Conservation (phyloP, 1,140 invertebrate species). For the Eupeodes corollae region DNA sequence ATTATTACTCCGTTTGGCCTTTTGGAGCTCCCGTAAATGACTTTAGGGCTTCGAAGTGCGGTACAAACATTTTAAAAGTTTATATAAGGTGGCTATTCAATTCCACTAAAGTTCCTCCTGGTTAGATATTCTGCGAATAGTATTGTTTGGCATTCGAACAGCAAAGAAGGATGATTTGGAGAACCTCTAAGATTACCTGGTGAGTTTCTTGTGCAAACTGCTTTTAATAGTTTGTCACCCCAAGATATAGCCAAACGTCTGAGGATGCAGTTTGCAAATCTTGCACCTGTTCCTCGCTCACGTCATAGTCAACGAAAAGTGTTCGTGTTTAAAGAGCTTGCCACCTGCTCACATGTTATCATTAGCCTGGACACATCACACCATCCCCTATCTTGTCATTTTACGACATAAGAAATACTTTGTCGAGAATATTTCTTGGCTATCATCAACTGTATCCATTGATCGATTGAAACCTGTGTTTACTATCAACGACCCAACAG, state of each 20-base stretch:
- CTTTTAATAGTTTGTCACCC: too few species aligned
- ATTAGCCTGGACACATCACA: constrained; percentile 7
- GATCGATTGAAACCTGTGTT: background rate
- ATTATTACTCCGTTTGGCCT: constrained; percentile 30
- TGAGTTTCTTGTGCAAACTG: too few species aligned
- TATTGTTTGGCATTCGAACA: constrained; percentile 18
- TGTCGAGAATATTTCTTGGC: background rate
- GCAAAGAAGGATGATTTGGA: constrained; percentile 16
- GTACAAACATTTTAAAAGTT: constrained; percentile 13
- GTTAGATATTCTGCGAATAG: constrained; percentile 12
- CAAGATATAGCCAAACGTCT: too few species aligned
- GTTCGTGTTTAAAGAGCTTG: constrained; percentile 13
- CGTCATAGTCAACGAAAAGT: constrained; percentile 9
- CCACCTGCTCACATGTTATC: constrained; percentile 17
- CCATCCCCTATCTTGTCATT: background rate
- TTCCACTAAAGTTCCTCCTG: constrained; percentile 7
- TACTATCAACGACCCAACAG: background rate
- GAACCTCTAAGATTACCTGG: constrained; percentile 23
- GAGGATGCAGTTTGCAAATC: too few species aligned
- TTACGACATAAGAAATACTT: background rate
- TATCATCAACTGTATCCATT: background rate
- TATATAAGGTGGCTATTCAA: constrained; percentile 28
- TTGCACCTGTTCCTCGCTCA: too few species aligned
- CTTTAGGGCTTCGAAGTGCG: constrained; percentile 1
- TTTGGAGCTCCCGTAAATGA: constrained; percentile 13